Conservation (phyloP, 2,797 vertebrate genomes). For the Capromys pilorides region DNA sequence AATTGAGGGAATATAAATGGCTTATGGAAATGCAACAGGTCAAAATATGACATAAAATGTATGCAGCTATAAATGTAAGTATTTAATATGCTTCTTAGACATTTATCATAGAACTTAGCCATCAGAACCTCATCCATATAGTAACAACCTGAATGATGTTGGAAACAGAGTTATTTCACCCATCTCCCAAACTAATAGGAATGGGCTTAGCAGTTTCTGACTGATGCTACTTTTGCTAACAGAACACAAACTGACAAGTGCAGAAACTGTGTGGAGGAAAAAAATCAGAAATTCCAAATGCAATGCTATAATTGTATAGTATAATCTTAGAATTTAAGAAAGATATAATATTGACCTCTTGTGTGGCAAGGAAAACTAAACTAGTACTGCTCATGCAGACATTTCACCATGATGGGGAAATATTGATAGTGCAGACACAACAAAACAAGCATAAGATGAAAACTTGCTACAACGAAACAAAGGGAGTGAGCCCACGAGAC, state of each 20-base stretch:
- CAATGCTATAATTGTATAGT: neutral
- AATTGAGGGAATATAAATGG: neutral
- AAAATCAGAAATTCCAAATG: neutral
- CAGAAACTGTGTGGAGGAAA: neutral
- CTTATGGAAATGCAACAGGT: neutral
- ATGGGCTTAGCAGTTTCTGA: neutral
- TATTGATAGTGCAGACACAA: neutral
- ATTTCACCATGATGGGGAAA: neutral
- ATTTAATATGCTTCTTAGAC: neutral
- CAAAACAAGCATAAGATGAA: neutral
- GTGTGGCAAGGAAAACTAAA: neutral
- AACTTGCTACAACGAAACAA: neutral
- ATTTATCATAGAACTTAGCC: neutral
- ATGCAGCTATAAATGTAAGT: neutral
- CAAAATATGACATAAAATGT: neutral
- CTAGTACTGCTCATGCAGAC: neutral
- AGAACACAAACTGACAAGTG: neutral
- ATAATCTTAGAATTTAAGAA: neutral
- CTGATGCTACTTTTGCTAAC: neutral
- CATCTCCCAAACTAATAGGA: neutral
- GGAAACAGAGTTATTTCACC: neutral
- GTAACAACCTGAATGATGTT: neutral
- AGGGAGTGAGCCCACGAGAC: no score
- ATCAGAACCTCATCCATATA: neutral
- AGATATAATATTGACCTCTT: neutral